A percentile compares a stretch with the other conserved stretches of the same genome.
phyloP scores from a whole-genome alignment of 1,140 invertebrate genomes.

The Magallana angulata region DNA sequence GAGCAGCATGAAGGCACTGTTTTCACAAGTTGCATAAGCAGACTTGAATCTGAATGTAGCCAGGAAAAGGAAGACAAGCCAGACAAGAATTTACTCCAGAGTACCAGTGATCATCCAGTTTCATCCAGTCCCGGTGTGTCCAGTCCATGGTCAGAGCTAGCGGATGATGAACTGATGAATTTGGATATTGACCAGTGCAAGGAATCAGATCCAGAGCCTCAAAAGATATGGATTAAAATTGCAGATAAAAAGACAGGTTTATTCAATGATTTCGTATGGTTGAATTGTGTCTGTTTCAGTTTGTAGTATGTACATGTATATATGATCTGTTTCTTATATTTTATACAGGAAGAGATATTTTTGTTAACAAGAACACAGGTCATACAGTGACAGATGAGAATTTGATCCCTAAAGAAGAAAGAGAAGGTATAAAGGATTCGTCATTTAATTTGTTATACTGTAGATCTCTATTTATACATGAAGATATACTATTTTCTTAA shows the following conservation, averaged over 20 bases:
- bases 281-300: too few species aligned
- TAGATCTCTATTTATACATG: too few species aligned
- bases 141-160: constrained; percentile 39
- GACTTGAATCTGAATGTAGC: neutral
- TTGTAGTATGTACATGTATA: too few species aligned
- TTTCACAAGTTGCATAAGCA: neutral
- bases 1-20: neutral
- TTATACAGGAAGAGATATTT: constrained; percentile 51
- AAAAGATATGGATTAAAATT: constrained; percentile 50
- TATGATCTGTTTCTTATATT: neutral
- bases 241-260: constrained; percentile 50
- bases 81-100: neutral
- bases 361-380: constrained; percentile 57
- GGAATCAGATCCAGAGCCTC: neutral
- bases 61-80: neutral
- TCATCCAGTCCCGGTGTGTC: neutral
- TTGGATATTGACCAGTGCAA: neutral
- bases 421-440: neutral
- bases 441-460: neutral
- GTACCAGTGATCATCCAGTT: neutral
- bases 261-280: neutral
- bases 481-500: too few species aligned
- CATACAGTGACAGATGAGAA: constrained; percentile 51
- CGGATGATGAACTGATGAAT: constrained; percentile 22
- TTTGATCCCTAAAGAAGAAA: constrained; percentile 13